These are phyloP conservation scores for Sus cebifrons DNA, from an alignment of 2,797 vertebrate species.

Conservation along the genomic window DNA sequence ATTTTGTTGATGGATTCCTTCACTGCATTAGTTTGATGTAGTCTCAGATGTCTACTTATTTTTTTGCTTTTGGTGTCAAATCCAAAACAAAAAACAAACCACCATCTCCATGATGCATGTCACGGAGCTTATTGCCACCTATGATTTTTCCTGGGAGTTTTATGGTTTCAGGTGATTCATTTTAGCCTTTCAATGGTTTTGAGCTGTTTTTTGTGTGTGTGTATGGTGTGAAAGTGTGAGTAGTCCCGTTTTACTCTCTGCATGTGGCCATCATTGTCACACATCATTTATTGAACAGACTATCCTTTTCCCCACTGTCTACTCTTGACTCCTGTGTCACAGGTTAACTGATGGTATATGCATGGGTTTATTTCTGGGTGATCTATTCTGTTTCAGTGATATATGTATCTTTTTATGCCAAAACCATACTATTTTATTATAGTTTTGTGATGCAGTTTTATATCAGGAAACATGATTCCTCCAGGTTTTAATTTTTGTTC, in stretches of 20 bases:
- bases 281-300: neutral
- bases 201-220: neutral
- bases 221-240: neutral
- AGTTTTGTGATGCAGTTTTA: neutral
- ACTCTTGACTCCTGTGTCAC: neutral
- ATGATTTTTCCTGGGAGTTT: neutral
- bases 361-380: neutral
- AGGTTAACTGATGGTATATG: neutral
- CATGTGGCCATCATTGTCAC: neutral
- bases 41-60: neutral
- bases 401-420: neutral
- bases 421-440: neutral
- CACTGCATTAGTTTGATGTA: neutral
- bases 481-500: neutral
- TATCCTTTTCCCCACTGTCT: neutral
- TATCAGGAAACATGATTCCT: neutral
- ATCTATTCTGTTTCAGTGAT: neutral
- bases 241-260: neutral
- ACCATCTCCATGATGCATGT: neutral
- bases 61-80: neutral
- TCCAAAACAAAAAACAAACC: neutral
- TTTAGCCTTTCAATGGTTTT: neutral
- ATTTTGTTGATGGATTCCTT: neutral
- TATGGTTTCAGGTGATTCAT: neutral
- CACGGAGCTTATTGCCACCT: neutral